Conservation (phyloP, 2,113 vertebrate species). For the Oncorhynchus kisutch region DNA sequence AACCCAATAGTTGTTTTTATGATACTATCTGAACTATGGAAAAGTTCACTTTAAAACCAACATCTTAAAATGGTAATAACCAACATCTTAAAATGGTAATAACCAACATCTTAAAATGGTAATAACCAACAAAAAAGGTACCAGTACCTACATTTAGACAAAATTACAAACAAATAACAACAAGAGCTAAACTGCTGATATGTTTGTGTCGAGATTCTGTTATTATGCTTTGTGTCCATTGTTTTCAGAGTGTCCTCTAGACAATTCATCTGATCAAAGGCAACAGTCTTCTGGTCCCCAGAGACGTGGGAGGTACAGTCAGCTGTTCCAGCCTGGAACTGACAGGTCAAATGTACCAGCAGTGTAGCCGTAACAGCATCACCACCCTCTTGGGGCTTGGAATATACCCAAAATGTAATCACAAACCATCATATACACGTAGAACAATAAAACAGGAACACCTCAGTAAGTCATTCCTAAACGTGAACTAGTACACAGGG, state of each 20-base stretch:
- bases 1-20: constrained; percentile 90
- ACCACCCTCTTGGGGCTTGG: constrained; percentile 82
- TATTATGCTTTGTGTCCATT: constrained; percentile 71
- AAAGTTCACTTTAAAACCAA: constrained; percentile 98
- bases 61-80: constrained; percentile 87
- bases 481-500: constrained; percentile 86
- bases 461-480: constrained; percentile 85
- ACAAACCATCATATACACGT: constrained; percentile 85
- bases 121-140: constrained; percentile 85
- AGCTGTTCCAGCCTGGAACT: constrained; percentile 73
- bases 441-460: constrained; percentile 86
- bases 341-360: constrained; percentile 81
- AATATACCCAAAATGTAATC: constrained; percentile 83
- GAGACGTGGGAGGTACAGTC: constrained; percentile 71
- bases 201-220: constrained; percentile 82
- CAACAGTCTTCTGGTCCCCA: constrained; percentile 62
- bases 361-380: constrained; percentile 89
- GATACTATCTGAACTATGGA: constrained; percentile 91
- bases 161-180: constrained; percentile 81
- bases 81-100: constrained; percentile 87
- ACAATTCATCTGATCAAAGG: constrained; percentile 65
- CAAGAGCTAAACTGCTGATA: constrained; percentile 91
- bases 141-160: constrained; percentile 95
- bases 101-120: constrained; percentile 91
- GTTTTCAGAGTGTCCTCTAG: constrained; percentile 66